These are phyloP conservation scores for Scelioninae gen. 1 DNA, from an alignment of 2,888 invertebrate genomes.

Conservation along the genomic window DNA sequence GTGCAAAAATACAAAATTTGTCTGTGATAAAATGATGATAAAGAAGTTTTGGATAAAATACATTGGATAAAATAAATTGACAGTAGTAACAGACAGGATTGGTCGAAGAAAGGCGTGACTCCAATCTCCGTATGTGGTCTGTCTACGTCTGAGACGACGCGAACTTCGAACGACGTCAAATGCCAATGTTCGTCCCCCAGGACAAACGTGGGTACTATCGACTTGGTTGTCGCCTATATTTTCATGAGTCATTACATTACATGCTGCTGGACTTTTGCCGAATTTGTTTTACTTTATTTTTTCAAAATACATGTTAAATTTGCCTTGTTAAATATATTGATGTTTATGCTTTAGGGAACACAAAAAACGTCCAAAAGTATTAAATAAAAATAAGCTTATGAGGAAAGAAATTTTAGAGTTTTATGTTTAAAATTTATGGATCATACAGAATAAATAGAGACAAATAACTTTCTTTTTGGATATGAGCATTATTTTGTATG, in stretches of 20 bases:
- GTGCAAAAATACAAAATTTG: not conserved
- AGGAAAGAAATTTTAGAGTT: no score
- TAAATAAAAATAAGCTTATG: no score
- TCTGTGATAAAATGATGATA: slow-evolving; percentile 21
- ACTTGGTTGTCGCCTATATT: slow-evolving; percentile 41
- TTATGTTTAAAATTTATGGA: no score
- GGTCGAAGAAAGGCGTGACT: slow-evolving; percentile 75
- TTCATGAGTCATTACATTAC: slow-evolving; percentile 15
- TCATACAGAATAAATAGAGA: no score
- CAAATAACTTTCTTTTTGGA: no score
- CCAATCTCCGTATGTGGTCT: slow-evolving; percentile 64
- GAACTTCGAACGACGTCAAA: slow-evolving; percentile 43
- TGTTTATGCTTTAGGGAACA: no score
- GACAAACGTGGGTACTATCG: slow-evolving; percentile 67
- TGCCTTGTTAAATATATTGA: not conserved
- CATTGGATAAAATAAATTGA: slow-evolving; percentile 20
- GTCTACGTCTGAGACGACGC: slow-evolving; percentile 49
- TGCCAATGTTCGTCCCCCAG: slow-evolving; percentile 67
- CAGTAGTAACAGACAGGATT: slow-evolving; percentile 72
- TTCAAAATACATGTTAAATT: not conserved
- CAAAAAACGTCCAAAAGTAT: no score
- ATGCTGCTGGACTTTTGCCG: slow-evolving; percentile 13
- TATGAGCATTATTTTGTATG: no score
- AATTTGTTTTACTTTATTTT: not conserved
- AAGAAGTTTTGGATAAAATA: slow-evolving; percentile 8